A percentile compares a stretch with the other conserved stretches of the same genome.
Conservation (phyloP, 2,888 invertebrate genomes). For the Alsophila aescularia region DNA sequence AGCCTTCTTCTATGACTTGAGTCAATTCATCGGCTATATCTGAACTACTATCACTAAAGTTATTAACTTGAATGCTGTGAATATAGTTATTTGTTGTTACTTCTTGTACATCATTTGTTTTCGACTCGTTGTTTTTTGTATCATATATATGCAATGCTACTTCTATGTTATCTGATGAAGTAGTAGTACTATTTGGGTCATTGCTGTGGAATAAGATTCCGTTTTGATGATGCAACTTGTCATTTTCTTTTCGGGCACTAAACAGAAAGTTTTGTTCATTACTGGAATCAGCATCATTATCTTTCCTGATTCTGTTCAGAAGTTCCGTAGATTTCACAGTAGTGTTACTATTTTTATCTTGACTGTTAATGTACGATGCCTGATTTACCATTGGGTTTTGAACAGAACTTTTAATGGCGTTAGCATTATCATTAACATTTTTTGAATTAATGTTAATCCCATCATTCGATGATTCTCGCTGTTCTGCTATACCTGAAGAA, state of each 20-base stretch:
- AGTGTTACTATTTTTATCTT: constrained; percentile 34
- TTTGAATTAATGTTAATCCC: constrained; percentile 6
- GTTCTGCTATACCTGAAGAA: constrained; percentile 10
- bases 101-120: too few relatives aligned
- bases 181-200: neutral
- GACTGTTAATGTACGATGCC: constrained; percentile 1
- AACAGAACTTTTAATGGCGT: constrained; percentile 6
- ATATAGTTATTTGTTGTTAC: neutral
- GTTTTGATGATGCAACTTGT: constrained; percentile 1
- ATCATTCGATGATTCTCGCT: constrained; percentile 8
- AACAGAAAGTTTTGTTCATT: neutral
- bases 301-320: constrained; percentile 51
- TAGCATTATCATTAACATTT: neutral
- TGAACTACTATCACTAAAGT: constrained; percentile 38
- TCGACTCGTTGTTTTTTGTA: neutral
- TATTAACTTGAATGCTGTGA: neutral
- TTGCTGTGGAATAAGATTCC: constrained; percentile 21
- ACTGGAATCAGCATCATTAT: neutral
- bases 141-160: neutral
- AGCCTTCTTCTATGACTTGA: constrained; percentile 64
- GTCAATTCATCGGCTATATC: constrained; percentile 68
- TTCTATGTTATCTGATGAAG: neutral
- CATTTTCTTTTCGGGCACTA: neutral
- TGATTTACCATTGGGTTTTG: constrained; percentile 4
- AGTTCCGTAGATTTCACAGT: constrained; percentile 53